A percentile compares a stretch with the other conserved stretches of the same genome.
Evolutionary conservation across 2,113 vertebrate genomes (phyloP).

Genomic region (Cyprinodon variegatus): DNA sequence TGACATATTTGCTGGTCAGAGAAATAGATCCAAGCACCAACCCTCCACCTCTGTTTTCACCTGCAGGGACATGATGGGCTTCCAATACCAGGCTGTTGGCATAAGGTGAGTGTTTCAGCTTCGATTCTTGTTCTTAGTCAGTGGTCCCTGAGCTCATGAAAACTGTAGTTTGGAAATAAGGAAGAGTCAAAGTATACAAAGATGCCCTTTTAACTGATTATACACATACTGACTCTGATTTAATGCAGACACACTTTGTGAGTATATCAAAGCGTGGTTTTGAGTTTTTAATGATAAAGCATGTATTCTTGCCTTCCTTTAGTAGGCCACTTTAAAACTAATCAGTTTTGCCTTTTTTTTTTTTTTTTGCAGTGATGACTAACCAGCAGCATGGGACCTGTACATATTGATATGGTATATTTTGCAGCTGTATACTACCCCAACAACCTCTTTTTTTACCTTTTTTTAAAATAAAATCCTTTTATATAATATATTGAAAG

Average conservation of each 20-base stretch:
- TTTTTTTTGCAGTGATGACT: constrained; percentile 90
- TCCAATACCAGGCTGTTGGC: constrained; percentile 96
- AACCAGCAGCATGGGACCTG: constrained; percentile 84
- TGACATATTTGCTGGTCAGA: no score
- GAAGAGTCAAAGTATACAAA: constrained; percentile 13
- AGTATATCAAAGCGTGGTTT: constrained; percentile 45
- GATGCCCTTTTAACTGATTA: constrained; percentile 20
- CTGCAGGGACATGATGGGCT: constrained; percentile 91
- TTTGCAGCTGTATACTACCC: constrained; percentile 79
- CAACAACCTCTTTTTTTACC: constrained; percentile 62
- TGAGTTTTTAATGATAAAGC: constrained; percentile 24
- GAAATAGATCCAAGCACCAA: neutral
- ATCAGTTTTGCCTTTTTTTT: constrained; percentile 61
- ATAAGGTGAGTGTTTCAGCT: constrained; percentile 84
- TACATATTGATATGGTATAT: constrained; percentile 90
- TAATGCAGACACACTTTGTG: constrained; percentile 67
- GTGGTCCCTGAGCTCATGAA: constrained; percentile 6
- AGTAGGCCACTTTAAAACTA: constrained; percentile 18
- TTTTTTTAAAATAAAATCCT: constrained; percentile 84
- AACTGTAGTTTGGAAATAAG: neutral
- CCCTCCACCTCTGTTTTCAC: constrained; percentile 36
- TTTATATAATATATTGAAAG: constrained; percentile 93
- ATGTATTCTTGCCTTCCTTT: constrained; percentile 13
- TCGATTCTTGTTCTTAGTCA: neutral
- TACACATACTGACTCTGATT: constrained; percentile 55